These are phyloP conservation scores for Tachycineta bicolor DNA, from an alignment of 2,113 vertebrate genomes.

Conservation along the genomic window DNA sequence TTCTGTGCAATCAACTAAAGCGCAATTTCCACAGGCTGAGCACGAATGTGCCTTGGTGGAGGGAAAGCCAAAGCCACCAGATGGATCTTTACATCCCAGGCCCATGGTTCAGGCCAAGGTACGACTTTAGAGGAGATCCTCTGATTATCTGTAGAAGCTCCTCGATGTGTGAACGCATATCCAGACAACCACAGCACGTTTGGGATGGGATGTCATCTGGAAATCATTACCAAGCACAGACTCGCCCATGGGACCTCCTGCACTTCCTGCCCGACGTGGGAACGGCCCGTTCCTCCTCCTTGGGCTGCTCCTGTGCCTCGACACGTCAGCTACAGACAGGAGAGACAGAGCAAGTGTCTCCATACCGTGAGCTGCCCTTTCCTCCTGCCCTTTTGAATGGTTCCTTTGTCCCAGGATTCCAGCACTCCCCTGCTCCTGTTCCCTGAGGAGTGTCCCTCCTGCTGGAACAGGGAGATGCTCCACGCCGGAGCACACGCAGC, in stretches of 20 bases:
- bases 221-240: conserved; percentile 7
- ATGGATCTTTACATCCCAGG: background rate
- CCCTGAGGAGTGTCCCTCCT: background rate
- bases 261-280: conserved; percentile 17
- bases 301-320: background rate
- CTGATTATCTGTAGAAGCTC: background rate
- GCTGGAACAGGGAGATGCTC: fast-evolving
- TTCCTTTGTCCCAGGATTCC: background rate
- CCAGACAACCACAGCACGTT: background rate
- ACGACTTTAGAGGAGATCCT: background rate
- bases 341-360: background rate
- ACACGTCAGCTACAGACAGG: background rate
- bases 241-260: background rate
- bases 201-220: conserved; percentile 17
- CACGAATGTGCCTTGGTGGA: background rate
- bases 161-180: background rate
- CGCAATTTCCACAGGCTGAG: background rate
- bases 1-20: background rate
- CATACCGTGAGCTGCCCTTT: background rate
- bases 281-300: conserved; percentile 21
- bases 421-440: background rate
- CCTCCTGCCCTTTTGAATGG: background rate
- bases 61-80: conserved; percentile 26
- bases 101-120: background rate
- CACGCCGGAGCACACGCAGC: fast-evolving